A percentile compares a stretch with the other conserved stretches of the same genome.
Evolutionary conservation across 2,797 vertebrate genomes (phyloP).

Genomic region (Myioborus melanocephalus): DNA sequence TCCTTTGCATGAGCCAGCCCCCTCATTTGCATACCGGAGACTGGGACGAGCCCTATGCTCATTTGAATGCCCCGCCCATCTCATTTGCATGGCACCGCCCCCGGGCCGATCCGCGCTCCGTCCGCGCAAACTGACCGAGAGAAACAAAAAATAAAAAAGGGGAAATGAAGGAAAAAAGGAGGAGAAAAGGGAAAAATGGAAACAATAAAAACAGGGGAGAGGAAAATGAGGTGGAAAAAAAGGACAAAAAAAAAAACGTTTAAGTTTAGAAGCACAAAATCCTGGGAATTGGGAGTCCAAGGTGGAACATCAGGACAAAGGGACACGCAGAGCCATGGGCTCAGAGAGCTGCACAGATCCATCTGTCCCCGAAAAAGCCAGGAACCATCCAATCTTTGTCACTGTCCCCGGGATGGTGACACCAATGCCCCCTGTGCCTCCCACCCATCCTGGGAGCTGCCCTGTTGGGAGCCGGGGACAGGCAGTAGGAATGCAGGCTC

Average conservation of each 20-base stretch:
- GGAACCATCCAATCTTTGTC: not conserved
- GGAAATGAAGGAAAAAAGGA: not conserved
- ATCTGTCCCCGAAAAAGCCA: rapidly evolving
- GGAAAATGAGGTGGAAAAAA: too few relatives aligned
- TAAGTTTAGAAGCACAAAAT: rapidly evolving
- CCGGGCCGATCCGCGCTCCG: not conserved
- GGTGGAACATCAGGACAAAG: rapidly evolving
- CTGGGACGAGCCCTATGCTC: rapidly evolving
- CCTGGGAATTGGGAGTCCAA: rapidly evolving
- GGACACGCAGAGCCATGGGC: rapidly evolving
- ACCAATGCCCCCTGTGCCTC: not conserved
- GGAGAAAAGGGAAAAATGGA: rapidly evolving
- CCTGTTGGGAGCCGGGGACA: not conserved
- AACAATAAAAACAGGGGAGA: not conserved
- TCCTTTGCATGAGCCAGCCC: rapidly evolving
- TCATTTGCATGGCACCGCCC: rapidly evolving
- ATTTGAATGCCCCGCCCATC: rapidly evolving
- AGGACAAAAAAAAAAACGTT: not conserved
- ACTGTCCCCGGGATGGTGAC: rapidly evolving
- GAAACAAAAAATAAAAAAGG: rapidly evolving
- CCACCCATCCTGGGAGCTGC: not conserved
- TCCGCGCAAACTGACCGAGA: rapidly evolving
- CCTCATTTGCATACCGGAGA: not conserved
- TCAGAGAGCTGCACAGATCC: not conserved
- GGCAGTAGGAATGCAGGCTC: rapidly evolving